Percentiles rank a stretch among this genome's conserved stretches.
These are phyloP conservation scores for Cinclus mexicanus DNA, from an alignment of 2,113 vertebrate genomes.

Conservation along the genomic window DNA sequence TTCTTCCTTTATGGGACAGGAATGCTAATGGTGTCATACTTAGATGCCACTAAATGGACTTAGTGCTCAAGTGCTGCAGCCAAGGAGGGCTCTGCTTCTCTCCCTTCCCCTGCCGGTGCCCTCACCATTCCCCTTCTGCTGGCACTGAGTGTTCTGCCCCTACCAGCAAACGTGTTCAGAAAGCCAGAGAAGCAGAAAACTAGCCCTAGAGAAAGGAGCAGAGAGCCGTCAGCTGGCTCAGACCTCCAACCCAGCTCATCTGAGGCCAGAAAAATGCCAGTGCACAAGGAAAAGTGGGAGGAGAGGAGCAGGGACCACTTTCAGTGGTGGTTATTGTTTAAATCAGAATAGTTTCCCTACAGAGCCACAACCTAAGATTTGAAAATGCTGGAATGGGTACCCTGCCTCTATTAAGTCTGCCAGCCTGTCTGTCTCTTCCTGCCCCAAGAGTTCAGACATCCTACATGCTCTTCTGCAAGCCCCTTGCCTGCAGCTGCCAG, in stretches of 20 bases:
- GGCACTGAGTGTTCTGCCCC: conserved; percentile 2
- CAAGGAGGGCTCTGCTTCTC: background rate
- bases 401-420: background rate
- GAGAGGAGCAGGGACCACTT: background rate
- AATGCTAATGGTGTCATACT: background rate
- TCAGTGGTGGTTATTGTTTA: background rate
- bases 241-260: conserved; percentile 3
- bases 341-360: background rate
- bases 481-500: rapidly evolving
- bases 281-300: background rate
- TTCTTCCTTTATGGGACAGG: background rate
- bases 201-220: background rate
- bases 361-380: background rate
- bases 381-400: background rate
- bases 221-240: conserved; percentile 5
- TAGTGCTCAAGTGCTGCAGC: background rate
- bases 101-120: background rate
- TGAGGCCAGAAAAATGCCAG: conserved; percentile 47
- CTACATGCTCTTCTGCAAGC: background rate
- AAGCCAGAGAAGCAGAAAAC: conserved; percentile 52
- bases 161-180: conserved; percentile 34
- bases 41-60: background rate
- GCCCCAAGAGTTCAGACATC: background rate
- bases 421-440: background rate
- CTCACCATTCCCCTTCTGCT: background rate